Evolutionary conservation across 2,888 invertebrate genomes (phyloP), one percentile per base, ranked within the genome.

Genomic region (Alloplasta piceator): DNA sequence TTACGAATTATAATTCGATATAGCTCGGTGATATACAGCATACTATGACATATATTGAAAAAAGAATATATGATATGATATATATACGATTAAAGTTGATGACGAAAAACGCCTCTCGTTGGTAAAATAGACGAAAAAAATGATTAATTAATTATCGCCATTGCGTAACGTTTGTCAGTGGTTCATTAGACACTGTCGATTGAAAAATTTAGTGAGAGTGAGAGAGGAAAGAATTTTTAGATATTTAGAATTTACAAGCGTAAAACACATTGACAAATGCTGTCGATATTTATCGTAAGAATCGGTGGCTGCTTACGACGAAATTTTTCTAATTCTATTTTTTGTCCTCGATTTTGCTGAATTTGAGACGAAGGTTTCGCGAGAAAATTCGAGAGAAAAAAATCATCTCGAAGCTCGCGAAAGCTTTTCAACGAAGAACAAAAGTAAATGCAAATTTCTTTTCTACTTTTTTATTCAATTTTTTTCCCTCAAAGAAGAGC

Each of bases 241-340:
- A 60, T 6, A 67, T 48, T 70, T 81, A 56, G 72, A 12, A 58
- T 71, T 56, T 56, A 72, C 52, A 56, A 61, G n/a, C 63, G 0
- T 14, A 50, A 26, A 26, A 56, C 60, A 5, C 43, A 71, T 68
- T 48, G 26, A 26, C 43, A 60, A 61, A 55, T 10, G 68, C 72
- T 76, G 72, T 80, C 77, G 70, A 75, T 79, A 80, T 55, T 66
- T 66, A 56, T 66, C 74, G 78, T 79, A 74, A 79, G 73, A 73
- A 56, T 46, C 67, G 74, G 71, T 80, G 80, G 75, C 70, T 71
- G 67, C 80, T 80, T 75, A 56, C 80, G 78, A 79, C 4, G 38
- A 68, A 43, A 58, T 74, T 71, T 4, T 41, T 26, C 48, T 55
- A 36, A 12, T 14, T 43, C 38, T 6, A 52, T 3, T 52, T 55